A percentile compares a stretch with the other conserved stretches of the same genome.
Conservation (phyloP, 2,888 invertebrate genomes). For the Dinocampus coccinellae region DNA sequence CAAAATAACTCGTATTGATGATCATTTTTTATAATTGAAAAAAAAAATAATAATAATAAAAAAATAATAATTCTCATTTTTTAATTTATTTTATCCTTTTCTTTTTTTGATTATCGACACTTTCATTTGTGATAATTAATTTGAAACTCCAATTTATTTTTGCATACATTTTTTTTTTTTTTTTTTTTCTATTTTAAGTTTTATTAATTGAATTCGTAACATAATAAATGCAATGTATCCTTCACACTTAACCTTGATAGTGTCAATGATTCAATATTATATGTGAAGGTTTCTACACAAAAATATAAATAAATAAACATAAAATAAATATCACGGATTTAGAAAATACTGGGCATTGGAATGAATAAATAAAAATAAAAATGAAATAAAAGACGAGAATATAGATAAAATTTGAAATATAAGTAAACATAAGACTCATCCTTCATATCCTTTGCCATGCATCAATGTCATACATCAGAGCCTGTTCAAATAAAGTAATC, state of each 20-base stretch:
- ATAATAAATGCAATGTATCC: background rate
- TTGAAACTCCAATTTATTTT: too few relatives aligned
- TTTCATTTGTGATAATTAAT: background rate
- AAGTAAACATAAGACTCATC: background rate
- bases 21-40: background rate
- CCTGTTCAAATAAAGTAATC: background rate
- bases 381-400: background rate
- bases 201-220: background rate
- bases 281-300: background rate
- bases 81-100: background rate
- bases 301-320: background rate
- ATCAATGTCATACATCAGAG: background rate
- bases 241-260: background rate
- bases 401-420: background rate
- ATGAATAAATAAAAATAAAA: background rate
- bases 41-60: too few relatives aligned
- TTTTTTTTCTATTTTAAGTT: background rate
- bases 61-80: too few relatives aligned
- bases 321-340: background rate
- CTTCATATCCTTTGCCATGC: background rate
- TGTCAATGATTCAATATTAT: background rate
- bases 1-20: background rate
- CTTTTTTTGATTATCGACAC: background rate
- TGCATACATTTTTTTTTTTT: too few relatives aligned
- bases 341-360: background rate